Evolutionary conservation across 2,888 invertebrate species (phyloP), one percentile per base, ranked within the genome.

Genomic region (Spisula subtruncata): DNA sequence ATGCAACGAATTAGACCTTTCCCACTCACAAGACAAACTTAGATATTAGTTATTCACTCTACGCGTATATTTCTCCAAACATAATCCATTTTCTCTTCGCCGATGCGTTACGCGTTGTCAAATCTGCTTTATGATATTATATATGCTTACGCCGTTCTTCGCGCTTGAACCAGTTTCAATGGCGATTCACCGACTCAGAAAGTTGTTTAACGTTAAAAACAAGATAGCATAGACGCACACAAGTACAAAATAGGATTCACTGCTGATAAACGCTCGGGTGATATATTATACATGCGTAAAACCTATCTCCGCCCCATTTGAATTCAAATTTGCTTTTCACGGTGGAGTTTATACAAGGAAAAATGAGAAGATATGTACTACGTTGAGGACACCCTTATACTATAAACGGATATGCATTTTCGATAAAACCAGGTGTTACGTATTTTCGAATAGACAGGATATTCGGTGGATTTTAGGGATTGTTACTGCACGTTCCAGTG

Each of bases 271-370:
- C 83, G 18, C 20, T 86, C 54, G 29, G 54, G 81, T 86, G 89
- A 89, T 89, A 89, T 89, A 89, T 89, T 86, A 89, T 83, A 86
- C 86, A 86, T 86, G 89, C 83, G 79, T 79, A 66, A 41, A 56
- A 56, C 81, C 80, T 66, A 81, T 71, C 86, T 89, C 89, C 89
- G 89, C 89, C 89, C 89, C 75, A 48, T 83, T 54, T 83, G 79
- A 86, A 86, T 86, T 86, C 89, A 83, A 89, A 89, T 89, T 89
- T 89, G 85, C 89, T 89, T 89, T 89, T 89, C 89, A 60, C 81
- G 29, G 86, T 81, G 35, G 51, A 29, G 79, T 79, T 83, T 86
- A 86, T 81, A 81, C 66, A 81, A 41, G 86, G 60, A 86, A 81
- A 81, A 86, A 81, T 86, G 60, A 81, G 48, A 81, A 60, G 66